Evolutionary conservation across 2,797 vertebrate genomes (phyloP).

Genomic region (Zonotrichia albicollis): DNA sequence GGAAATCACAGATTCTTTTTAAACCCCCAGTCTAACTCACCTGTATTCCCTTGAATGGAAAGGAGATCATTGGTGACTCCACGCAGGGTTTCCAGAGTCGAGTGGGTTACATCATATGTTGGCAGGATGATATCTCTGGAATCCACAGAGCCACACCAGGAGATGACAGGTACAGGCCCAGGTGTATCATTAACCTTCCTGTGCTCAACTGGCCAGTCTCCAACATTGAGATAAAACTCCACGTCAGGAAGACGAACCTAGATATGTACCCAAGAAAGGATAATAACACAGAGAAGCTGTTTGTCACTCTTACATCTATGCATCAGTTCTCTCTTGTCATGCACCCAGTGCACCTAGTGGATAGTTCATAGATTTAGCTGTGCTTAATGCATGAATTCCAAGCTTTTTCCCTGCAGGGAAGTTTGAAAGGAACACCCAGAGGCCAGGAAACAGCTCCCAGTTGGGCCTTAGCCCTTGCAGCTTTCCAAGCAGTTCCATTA

Average conservation of each 20-base stretch:
- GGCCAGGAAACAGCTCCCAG: neutral
- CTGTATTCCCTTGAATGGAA: slow-evolving; percentile 92
- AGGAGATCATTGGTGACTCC: slow-evolving; percentile 94
- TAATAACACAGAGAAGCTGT: neutral
- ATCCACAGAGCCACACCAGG: slow-evolving; percentile 91
- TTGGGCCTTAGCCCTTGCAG: neutral
- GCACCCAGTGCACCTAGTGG: neutral
- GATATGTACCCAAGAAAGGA: neutral
- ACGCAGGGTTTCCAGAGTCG: slow-evolving; percentile 88
- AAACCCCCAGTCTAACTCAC: slow-evolving; percentile 61
- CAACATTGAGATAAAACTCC: slow-evolving; percentile 94
- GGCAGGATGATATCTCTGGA: slow-evolving; percentile 90
- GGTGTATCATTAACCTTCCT: slow-evolving; percentile 77
- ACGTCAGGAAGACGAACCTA: slow-evolving; percentile 88
- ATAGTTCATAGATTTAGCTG: neutral
- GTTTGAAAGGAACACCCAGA: neutral
- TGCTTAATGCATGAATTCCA: neutral
- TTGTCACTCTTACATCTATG: neutral
- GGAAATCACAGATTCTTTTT: neutral
- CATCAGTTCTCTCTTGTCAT: neutral
- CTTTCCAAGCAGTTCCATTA: neutral
- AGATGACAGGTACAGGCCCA: slow-evolving; percentile 85
- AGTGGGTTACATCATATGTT: slow-evolving; percentile 92
- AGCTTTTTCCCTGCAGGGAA: neutral
- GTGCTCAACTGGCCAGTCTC: slow-evolving; percentile 91